phyloP scores from a whole-genome alignment of 1,140 invertebrate genomes.

The Conus ventricosus region DNA sequence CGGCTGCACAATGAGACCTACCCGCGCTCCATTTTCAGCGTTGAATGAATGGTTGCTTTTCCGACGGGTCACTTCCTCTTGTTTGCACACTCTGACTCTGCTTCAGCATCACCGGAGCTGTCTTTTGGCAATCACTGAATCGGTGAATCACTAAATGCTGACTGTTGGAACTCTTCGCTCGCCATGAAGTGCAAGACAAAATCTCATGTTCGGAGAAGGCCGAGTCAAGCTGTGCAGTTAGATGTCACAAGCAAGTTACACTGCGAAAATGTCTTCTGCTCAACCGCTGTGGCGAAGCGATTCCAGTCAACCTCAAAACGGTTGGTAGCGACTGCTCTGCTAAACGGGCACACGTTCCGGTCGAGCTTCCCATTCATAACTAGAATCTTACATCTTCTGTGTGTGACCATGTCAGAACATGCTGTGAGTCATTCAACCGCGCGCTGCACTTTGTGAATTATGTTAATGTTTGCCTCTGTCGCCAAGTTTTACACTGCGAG shows the following conservation, averaged over 20 bases:
- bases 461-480: slow-evolving; percentile 25
- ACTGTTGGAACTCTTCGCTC: not conserved
- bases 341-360: not conserved
- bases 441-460: slow-evolving; percentile 21
- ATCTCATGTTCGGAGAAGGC: slow-evolving; percentile 7
- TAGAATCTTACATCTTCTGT: not conserved
- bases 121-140: not conserved
- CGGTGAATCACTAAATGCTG: not conserved
- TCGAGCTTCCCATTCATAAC: slow-evolving; percentile 16
- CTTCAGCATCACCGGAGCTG: not conserved
- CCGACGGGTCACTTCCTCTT: not conserved
- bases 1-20: not conserved
- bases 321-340: not conserved
- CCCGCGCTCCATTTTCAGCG: not conserved
- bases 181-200: slow-evolving; percentile 1
- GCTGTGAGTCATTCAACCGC: slow-evolving; percentile 15
- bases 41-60: not conserved
- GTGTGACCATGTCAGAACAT: slow-evolving; percentile 3
- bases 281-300: not conserved
- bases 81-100: not conserved
- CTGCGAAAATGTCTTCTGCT: slow-evolving; percentile 13
- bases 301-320: not conserved
- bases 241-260: not conserved
- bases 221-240: not conserved
- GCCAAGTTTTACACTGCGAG: slow-evolving; percentile 19